Evolutionary conservation across 2,888 invertebrate species (phyloP).

Genomic region (Schrankia costaestrigalis): DNA sequence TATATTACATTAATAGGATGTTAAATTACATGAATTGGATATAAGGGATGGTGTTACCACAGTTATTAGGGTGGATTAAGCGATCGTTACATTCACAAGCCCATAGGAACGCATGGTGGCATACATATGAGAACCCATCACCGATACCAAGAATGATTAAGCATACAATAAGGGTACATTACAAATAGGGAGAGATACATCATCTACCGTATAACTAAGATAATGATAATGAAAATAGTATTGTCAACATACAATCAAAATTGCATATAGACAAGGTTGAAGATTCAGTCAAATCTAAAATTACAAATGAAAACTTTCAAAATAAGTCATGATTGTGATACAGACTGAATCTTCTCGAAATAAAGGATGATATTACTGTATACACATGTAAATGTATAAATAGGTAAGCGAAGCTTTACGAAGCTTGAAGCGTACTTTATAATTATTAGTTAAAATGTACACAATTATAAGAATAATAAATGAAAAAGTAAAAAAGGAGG

Average conservation of each 20-base stretch:
- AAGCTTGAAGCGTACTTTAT: slow-evolving; percentile 42
- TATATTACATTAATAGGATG: slow-evolving; percentile 9
- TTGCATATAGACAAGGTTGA: slow-evolving; percentile 16
- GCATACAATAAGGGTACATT: slow-evolving; percentile 69
- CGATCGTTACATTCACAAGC: slow-evolving; percentile 51
- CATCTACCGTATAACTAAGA: slow-evolving; percentile 23
- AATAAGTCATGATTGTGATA: too few species aligned
- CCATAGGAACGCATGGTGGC: slow-evolving; percentile 57
- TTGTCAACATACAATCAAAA: slow-evolving; percentile 13
- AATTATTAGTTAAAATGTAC: slow-evolving; percentile 8
- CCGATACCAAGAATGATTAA: slow-evolving; percentile 80
- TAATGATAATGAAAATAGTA: slow-evolving; percentile 24
- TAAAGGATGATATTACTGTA: slow-evolving; percentile 27
- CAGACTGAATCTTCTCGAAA: slow-evolving; percentile 30
- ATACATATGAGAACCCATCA: slow-evolving; percentile 65
- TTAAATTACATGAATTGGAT: slow-evolving; percentile 14
- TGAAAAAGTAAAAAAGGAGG: slow-evolving; percentile 23
- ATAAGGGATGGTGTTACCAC: slow-evolving; percentile 31
- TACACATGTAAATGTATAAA: slow-evolving; percentile 30
- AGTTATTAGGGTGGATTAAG: slow-evolving; percentile 36
- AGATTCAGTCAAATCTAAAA: slow-evolving; percentile 14
- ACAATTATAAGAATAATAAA: slow-evolving; percentile 1
- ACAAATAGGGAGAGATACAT: slow-evolving; percentile 41
- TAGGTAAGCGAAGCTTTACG: slow-evolving; percentile 48
- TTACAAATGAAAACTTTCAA: slow-evolving; percentile 14